Evolutionary conservation across 2,113 vertebrate species (phyloP), one percentile per base, ranked within the genome.

Genomic region (Periophthalmodon schlosseri): DNA sequence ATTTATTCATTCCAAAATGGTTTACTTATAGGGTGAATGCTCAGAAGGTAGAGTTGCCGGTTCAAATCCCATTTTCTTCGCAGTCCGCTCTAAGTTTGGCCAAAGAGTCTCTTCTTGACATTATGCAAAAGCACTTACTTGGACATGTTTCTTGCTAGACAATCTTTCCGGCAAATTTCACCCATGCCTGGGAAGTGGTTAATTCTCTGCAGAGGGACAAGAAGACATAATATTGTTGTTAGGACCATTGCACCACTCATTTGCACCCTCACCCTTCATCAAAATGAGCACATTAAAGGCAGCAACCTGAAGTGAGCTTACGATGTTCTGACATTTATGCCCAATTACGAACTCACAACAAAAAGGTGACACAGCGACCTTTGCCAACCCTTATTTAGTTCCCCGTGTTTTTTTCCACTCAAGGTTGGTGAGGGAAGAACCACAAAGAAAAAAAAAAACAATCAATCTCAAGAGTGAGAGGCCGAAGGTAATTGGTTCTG

Each of bases 171-270:
- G 94, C 98, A 99, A 92, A 99, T 99, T 94, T 99, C 98, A 15
- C 98, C 98, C 98, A 99, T 99, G 92, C 98, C 98, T 83, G 98
- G 98, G 92, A 99, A 99, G 94, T 99, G 97, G 95, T 99, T 99
- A 94, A 99, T 99, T 92, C 97, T 96, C 98, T 99, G 88, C 89
- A 87, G 86, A 79, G 90, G 88, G 88, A 86, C 94, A 90, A 21
- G 84, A 82, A 94, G 91, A 91, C 78, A 87, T 89, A 93, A 94
- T 92, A 93, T 90, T 86, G 87, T 85, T 86, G 84, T 92, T 86
- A 90, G 78, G 87, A 79, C 84, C 84, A 91, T 91, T 90, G 89
- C 73, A 82, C 87, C 83, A 89, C 90, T 92, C 87, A 91, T 88
- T 89, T 92, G 79, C 89, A 88, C 80, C 82, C 78, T 88, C 81